A percentile compares a stretch with the other conserved stretches of the same genome.
Evolutionary conservation across 2,113 vertebrate genomes (phyloP).

Genomic region (Pelecanus crispus): DNA sequence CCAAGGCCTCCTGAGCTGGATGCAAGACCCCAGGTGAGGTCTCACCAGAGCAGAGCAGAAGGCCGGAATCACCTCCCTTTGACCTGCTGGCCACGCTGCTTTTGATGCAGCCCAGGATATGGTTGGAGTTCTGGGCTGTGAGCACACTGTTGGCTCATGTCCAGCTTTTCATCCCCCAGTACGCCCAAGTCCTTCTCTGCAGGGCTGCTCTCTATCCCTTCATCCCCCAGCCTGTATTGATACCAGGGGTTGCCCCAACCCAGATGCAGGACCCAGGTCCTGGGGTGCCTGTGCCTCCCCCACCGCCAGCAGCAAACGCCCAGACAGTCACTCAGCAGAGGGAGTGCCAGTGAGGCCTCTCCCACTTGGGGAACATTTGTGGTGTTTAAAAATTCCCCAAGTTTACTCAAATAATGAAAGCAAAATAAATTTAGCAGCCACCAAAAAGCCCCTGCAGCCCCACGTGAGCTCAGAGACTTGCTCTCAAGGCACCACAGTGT

Average conservation of each 20-base stretch:
- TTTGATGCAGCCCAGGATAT: not conserved
- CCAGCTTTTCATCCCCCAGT: not conserved
- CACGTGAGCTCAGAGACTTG: not conserved
- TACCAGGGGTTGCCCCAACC: not conserved
- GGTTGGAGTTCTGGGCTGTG: not conserved
- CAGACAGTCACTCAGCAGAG: not conserved
- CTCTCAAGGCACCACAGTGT: not conserved
- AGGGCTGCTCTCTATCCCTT: not conserved
- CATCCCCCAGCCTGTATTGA: not conserved
- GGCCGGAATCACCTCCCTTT: not conserved
- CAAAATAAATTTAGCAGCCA: conserved; percentile 56
- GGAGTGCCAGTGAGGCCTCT: not conserved
- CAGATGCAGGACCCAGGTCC: not conserved
- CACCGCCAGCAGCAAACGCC: not conserved
- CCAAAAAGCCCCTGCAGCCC: conserved; percentile 65
- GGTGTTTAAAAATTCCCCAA: conserved; percentile 60
- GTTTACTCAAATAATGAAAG: conserved; percentile 68
- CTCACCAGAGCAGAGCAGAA: not conserved
- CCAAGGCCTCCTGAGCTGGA: not conserved
- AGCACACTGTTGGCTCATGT: accelerated
- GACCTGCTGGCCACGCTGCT: not conserved
- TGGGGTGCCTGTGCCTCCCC: not conserved
- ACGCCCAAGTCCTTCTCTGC: not conserved
- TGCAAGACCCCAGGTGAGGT: accelerated
- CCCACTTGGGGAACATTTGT: conserved; percentile 30